Conservation (phyloP, 2,113 vertebrate genomes). For the Rhabdornis inornatus region DNA sequence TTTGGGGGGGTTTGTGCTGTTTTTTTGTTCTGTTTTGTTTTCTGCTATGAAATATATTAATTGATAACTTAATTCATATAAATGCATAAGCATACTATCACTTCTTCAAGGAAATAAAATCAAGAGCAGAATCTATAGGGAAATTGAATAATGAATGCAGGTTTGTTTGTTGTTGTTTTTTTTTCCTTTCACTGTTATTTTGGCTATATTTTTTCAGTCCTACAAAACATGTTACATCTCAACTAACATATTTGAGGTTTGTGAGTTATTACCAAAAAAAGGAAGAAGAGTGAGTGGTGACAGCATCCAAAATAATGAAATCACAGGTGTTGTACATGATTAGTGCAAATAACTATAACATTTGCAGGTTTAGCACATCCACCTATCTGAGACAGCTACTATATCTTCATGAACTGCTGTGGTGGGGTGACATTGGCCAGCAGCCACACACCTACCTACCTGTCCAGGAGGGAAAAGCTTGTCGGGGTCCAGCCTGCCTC, state of each 20-base stretch:
- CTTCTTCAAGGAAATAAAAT: not conserved
- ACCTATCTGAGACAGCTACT: not conserved
- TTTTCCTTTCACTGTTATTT: not conserved
- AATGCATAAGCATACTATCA: not conserved
- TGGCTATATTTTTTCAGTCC: not conserved
- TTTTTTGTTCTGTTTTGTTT: not conserved
- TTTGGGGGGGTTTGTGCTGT: rapidly evolving
- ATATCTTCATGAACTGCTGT: not conserved
- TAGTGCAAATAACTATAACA: not conserved
- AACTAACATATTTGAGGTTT: not conserved
- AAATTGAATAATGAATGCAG: not conserved
- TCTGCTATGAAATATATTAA: not conserved
- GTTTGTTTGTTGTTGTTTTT: not conserved
- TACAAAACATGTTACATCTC: not conserved
- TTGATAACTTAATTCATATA: not conserved
- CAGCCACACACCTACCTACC: not conserved
- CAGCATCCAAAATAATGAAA: not conserved
- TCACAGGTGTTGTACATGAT: not conserved
- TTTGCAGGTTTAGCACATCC: not conserved
- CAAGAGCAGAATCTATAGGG: not conserved
- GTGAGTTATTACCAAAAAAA: not conserved
- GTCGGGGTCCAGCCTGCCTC: too few relatives aligned
- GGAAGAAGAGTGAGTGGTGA: not conserved
- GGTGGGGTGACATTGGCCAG: not conserved
- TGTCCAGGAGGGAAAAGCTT: not conserved